These are phyloP conservation scores for Tamias sibiricus DNA, from an alignment of 2,113 vertebrate species.

Conservation along the genomic window DNA sequence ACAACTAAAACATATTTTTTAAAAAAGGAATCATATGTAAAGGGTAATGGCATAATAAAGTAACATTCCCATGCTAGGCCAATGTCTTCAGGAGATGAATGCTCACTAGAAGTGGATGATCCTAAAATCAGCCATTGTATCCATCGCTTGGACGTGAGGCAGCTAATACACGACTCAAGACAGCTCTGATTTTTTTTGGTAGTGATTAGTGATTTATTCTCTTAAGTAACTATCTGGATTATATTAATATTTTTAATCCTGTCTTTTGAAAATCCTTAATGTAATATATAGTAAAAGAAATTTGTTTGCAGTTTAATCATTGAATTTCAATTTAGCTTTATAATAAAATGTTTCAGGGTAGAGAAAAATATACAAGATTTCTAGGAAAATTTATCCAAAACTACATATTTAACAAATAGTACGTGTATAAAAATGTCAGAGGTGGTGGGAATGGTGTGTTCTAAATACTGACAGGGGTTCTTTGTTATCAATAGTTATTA, in stretches of 20 bases:
- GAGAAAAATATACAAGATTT: not conserved
- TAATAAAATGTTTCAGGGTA: not conserved
- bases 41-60: not conserved
- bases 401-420: not conserved
- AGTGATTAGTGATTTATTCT: not conserved
- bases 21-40: too few species aligned
- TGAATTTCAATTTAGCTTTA: slow-evolving; percentile 27
- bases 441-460: not conserved
- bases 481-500: not conserved
- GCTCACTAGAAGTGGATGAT: not conserved
- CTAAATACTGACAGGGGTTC: not conserved
- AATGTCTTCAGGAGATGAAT: not conserved
- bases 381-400: not conserved
- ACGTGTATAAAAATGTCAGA: not conserved
- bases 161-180: not conserved
- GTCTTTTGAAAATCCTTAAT: not conserved
- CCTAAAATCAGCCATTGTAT: not conserved
- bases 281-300: not conserved
- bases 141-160: not conserved
- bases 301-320: not conserved
- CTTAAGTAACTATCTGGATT: not conserved
- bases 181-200: not conserved
- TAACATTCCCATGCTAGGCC: not conserved
- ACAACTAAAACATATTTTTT: too few species aligned
- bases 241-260: not conserved